These are phyloP conservation scores for Odocoileus hemionus DNA, from an alignment of 2,113 vertebrate species.

Conservation along the genomic window DNA sequence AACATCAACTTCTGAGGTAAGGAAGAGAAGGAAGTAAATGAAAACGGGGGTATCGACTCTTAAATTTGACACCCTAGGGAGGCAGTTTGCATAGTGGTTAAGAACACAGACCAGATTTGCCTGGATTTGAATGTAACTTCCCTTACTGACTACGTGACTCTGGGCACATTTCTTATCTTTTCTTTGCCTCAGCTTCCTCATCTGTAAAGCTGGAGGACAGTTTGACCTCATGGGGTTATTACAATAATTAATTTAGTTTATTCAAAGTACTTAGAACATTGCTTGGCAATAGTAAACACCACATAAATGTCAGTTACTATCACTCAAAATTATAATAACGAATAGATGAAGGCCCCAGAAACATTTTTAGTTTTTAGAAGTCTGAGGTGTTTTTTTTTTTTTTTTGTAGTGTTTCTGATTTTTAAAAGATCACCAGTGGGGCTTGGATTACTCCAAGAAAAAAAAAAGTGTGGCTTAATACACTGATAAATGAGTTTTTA, in stretches of 20 bases:
- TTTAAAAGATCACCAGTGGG: neutral
- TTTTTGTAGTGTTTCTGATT: neutral
- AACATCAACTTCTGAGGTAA: conserved; percentile 1
- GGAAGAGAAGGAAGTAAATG: neutral
- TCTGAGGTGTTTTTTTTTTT: neutral
- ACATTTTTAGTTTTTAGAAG: neutral
- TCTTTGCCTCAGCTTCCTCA: neutral
- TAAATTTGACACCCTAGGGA: neutral
- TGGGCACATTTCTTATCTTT: neutral
- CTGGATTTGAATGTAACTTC: neutral
- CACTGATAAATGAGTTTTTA: conserved; percentile 45
- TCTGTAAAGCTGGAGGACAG: neutral
- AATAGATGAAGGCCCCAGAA: fast-evolving
- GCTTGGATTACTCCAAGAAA: neutral
- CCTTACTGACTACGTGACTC: neutral
- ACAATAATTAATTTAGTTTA: conserved; percentile 19
- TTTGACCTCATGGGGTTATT: neutral
- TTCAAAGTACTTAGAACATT: neutral
- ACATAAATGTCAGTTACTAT: neutral
- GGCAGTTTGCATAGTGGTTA: neutral
- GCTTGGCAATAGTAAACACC: neutral
- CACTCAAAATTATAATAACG: neutral
- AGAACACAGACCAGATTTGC: neutral
- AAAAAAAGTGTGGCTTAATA: conserved; percentile 5
- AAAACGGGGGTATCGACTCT: neutral